phyloP scores from a whole-genome alignment of 2,888 invertebrate species.

The Crossocerus cetratus region DNA sequence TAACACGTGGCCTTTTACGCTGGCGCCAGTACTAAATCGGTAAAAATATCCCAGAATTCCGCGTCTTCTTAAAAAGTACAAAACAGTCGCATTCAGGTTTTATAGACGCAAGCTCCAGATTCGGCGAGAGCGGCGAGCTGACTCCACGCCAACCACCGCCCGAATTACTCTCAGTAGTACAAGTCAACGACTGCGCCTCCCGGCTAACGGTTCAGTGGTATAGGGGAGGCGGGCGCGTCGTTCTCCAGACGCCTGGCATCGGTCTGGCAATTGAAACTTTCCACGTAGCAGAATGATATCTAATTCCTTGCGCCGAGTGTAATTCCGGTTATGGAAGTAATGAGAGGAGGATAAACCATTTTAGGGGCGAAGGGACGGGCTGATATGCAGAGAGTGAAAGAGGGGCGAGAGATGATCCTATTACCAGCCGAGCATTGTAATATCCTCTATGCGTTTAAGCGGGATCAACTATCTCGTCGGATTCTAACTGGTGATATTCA shows the following conservation, averaged over 20 bases:
- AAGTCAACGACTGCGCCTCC: neutral
- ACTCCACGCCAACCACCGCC: no score
- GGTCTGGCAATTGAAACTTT: neutral
- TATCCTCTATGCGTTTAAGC: slow-evolving; percentile 28
- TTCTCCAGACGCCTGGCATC: no score
- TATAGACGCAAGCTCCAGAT: no score
- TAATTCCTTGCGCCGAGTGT: neutral
- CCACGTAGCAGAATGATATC: neutral
- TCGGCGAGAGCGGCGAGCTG: no score
- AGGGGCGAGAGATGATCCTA: neutral
- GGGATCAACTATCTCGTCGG: slow-evolving; percentile 27
- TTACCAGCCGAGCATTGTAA: slow-evolving; percentile 1
- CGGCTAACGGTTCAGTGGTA: neutral
- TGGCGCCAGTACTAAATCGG: no score
- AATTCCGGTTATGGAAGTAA: neutral
- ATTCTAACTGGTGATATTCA: slow-evolving; percentile 25
- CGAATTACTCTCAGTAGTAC: neutral
- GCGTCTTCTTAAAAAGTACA: no score
- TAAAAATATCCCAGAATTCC: no score
- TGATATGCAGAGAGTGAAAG: no score
- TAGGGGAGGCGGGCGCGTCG: no score
- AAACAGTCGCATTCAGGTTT: no score
- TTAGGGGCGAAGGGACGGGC: neutral
- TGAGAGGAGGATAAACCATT: neutral
- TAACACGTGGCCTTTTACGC: no score